Evolutionary conservation across 2,888 invertebrate species (phyloP).

Genomic region (Tillus elongatus): DNA sequence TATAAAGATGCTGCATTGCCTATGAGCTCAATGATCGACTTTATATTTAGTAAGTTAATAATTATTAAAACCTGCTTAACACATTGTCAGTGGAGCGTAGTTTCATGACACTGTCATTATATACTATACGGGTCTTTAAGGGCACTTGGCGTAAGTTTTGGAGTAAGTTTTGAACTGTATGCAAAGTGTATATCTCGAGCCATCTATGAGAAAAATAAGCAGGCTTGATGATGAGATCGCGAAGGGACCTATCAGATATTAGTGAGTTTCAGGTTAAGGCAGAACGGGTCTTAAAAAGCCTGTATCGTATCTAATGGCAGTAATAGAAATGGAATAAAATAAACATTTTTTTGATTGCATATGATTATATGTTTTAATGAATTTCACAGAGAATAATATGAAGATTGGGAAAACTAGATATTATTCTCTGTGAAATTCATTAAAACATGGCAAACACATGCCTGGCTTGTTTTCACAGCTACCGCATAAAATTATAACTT

Average conservation of each 20-base stretch:
- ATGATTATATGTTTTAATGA: too few species aligned
- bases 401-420: too few species aligned
- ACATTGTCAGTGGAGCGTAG: neutral
- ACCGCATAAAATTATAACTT: neutral
- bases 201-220: neutral
- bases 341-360: too few species aligned
- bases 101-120: neutral
- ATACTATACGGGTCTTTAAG: constrained; percentile 1
- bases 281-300: constrained; percentile 4
- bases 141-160: neutral
- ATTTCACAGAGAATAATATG: too few species aligned
- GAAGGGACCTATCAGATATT: neutral
- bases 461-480: constrained; percentile 1
- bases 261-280: neutral
- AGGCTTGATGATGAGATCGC: neutral
- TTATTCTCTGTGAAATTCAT: constrained; percentile 3
- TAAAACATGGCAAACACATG: neutral
- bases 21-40: too few species aligned
- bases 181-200: neutral
- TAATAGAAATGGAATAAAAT: too few species aligned
- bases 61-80: too few species aligned
- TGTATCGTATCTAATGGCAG: constrained; percentile 1
- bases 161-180: neutral
- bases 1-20: too few species aligned
- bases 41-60: too few species aligned